Base-by-base conservation (phyloP, 2,888 invertebrate species). In the Nowickia ferox region DNA sequence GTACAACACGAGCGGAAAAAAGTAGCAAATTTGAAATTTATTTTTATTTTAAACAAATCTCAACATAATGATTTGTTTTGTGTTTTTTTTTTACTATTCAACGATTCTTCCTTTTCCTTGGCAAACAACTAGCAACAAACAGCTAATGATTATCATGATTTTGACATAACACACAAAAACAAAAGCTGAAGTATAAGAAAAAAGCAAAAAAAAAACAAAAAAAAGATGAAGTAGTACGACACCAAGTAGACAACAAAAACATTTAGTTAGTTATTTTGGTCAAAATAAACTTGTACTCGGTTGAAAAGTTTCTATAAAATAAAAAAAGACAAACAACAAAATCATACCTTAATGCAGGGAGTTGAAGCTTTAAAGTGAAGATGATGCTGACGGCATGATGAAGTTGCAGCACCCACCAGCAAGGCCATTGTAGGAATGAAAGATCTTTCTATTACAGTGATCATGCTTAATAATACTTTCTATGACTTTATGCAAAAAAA, bases 11-110 rank as follows among this genome's bases (percentile, higher is more conserved):
- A 76, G 81, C 72, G 63, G 30, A 51, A 71, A 75, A 65, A 69
- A 79, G 66, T 59, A 69, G 75, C 78, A 83, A 86, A 86, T 83
- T 86, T 76, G 75, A 83, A 86, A 86, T 79, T 86, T 85, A 78
- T 61, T 75, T 81, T 75, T 61, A 81, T 85, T 82, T 75, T 71
- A 55, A 48, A 85, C 82, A 82, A 85, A 82, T 78, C 74, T 38
- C 63, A 78, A 78, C 77, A 78, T 75, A 63, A 69, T 85, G 82
- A 78, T 69, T 72, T 77, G 30, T 71, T 74, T 53, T 40, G 8
- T 46, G 9, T 30, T n/a, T 48, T 15, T 48, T 48, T 13, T 13
- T 48, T 48, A 11, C 13, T 22, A 30, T 61, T 72, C 38, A 42
- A 51, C 65, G 57, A 44, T 74, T 74, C 46, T 74, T 77, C 51